Evolutionary conservation across 1,140 invertebrate genomes (phyloP), one percentile per base, ranked within the genome.

Genomic region (Medauroidea extradentata): DNA sequence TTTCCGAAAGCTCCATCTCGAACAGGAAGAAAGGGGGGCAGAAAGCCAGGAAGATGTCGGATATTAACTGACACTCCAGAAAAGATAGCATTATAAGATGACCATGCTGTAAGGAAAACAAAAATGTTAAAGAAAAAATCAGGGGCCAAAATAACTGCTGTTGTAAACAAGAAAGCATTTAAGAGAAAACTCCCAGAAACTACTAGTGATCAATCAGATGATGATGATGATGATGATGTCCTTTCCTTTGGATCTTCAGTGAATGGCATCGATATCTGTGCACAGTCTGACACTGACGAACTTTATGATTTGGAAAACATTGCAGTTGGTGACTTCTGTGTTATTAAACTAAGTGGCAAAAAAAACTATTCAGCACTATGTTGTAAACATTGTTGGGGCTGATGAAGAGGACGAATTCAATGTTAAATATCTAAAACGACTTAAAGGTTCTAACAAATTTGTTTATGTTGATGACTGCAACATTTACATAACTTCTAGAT

Each of bases 1-100:
- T 46, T 21, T 46, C 44, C 44, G 4, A 46, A 46, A 46, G 44
- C 44, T 21, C 4, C 44, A 7, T 13, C 44, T 21, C 18, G 44
- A n/a, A 46, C 44, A 46, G 24, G 44, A 46, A 46, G n/a, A 21
- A 19, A 13, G 9, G 44, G 44, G 13, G 44, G 44, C 24, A 46
- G 44, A 46, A 46, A 46, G 44, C n/a, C 18, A 46, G 44, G 44
- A 21, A 46, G 44, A 19, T 46, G 44, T 13, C 44, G 44, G 24
- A 46, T 46, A 21, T 13, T 46, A 19, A 46, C 44, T 7, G n/a
- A 7, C 24, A 46, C 44, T 7, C 5, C 44, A 7, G 44, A 46
- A 25, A 46, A 46, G 13, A 46, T 5, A 5, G 44, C 18, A 46
- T 5, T 46, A 46, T 4, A 46, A 46, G 24, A 21, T 7, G 44